Percentiles rank a stretch among this genome's conserved stretches.
These are phyloP conservation scores for Metalampra italica DNA, from an alignment of 2,888 invertebrate genomes.

Conservation along the genomic window DNA sequence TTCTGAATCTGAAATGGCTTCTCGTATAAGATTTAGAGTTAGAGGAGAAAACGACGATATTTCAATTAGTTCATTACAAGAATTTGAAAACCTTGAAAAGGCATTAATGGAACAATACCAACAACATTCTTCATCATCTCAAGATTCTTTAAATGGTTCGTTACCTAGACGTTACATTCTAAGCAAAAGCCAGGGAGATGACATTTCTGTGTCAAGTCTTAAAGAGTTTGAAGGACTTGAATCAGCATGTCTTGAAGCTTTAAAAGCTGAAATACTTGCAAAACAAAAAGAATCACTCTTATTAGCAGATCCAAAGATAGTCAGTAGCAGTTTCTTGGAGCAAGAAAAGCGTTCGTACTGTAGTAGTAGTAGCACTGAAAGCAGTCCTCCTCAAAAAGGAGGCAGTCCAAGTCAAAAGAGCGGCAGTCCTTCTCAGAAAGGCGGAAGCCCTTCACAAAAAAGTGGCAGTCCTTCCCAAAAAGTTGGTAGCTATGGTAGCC, in stretches of 20 bases:
- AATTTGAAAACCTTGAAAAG: slow-evolving; percentile 94
- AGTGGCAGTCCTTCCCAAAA: slow-evolving; percentile 70
- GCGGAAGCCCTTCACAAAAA: slow-evolving; percentile 70
- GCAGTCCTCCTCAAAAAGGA: slow-evolving; percentile 76
- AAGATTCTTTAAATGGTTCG: slow-evolving; percentile 91
- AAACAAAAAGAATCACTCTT: slow-evolving; percentile 91
- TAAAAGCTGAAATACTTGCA: slow-evolving; percentile 88
- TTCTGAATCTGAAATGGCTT: slow-evolving; percentile 92
- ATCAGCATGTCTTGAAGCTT: slow-evolving; percentile 90
- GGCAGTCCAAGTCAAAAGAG: slow-evolving; percentile 62
- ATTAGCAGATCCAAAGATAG: slow-evolving; percentile 76
- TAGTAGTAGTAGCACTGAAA: slow-evolving; percentile 81
- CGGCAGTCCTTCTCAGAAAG: slow-evolving; percentile 52
- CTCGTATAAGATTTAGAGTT: slow-evolving; percentile 89
- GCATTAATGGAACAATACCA: slow-evolving; percentile 89
- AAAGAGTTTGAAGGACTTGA: slow-evolving; percentile 96
- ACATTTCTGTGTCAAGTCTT: slow-evolving; percentile 90
- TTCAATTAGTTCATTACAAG: slow-evolving; percentile 94
- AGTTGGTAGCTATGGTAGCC: slow-evolving; percentile 65
- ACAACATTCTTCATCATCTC: slow-evolving; percentile 86
- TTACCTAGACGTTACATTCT: slow-evolving; percentile 84
- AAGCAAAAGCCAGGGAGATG: slow-evolving; percentile 89
- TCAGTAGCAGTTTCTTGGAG: slow-evolving; percentile 68
- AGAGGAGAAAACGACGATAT: slow-evolving; percentile 94
- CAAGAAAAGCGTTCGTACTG: slow-evolving; percentile 72